Evolutionary conservation across 2,797 vertebrate genomes (phyloP).

Genomic region (Microhierax caerulescens): DNA sequence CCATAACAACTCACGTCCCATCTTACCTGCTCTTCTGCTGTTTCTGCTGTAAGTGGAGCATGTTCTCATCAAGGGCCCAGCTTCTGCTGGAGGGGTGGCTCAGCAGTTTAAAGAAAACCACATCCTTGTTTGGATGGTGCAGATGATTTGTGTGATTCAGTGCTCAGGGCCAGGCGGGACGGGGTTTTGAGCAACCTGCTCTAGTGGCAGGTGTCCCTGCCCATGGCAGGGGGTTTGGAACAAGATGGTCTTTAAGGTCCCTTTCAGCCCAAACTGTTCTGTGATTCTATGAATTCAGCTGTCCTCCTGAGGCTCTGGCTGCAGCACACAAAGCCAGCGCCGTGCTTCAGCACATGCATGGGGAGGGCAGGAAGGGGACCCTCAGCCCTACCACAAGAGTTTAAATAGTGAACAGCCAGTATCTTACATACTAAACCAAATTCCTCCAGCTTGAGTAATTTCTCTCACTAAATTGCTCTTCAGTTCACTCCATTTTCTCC

Average conservation of each 20-base stretch:
- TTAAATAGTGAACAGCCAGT: not conserved
- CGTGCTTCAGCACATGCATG: not conserved
- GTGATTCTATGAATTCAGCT: too few species aligned
- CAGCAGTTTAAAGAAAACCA: not conserved
- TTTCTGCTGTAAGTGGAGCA: not conserved
- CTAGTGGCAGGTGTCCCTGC: too few species aligned
- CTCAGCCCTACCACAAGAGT: not conserved
- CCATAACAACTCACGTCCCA: not conserved
- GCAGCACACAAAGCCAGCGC: not conserved
- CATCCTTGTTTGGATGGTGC: not conserved
- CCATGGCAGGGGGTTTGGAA: too few species aligned
- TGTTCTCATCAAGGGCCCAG: not conserved
- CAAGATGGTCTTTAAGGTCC: too few species aligned
- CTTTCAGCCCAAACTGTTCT: too few species aligned
- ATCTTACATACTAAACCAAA: not conserved
- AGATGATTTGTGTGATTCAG: accelerated
- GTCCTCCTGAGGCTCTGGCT: not conserved
- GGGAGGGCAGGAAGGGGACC: not conserved
- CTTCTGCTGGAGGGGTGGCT: not conserved
- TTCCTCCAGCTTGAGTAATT: not conserved
- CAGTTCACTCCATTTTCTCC: not conserved
- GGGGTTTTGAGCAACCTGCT: too few species aligned
- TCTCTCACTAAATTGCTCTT: not conserved
- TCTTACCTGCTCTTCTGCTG: too few species aligned
- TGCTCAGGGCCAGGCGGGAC: too few species aligned